Percentiles rank a stretch among this genome's conserved stretches.
phyloP scores from a whole-genome alignment of 2,888 invertebrate genomes.

The Biston betularia region DNA sequence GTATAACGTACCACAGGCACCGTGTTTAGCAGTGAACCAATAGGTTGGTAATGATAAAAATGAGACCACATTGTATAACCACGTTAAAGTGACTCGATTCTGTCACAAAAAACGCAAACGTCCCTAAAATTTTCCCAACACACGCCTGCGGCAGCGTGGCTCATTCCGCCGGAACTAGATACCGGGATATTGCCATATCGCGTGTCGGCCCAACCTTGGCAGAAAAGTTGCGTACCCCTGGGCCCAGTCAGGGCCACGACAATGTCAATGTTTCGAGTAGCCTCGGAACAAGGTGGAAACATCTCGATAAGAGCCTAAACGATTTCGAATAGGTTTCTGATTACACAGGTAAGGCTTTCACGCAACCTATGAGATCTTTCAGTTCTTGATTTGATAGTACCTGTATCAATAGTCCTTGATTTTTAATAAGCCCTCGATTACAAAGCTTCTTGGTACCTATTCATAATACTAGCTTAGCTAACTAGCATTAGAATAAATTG shows the following conservation, averaged over 20 bases:
- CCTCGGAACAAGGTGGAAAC: constrained; percentile 15
- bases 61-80: not conserved
- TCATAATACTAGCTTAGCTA: no score
- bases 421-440: constrained; percentile 16
- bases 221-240: constrained; percentile 51
- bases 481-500: no score
- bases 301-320: constrained; percentile 31
- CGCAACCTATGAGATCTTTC: constrained; percentile 7
- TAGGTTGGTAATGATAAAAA: not conserved
- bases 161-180: constrained; percentile 60
- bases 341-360: constrained; percentile 24
- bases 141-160: constrained; percentile 6
- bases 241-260: constrained; percentile 35
- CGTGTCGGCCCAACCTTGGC: constrained; percentile 68
- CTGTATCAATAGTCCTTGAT: constrained; percentile 10
- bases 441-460: not conserved
- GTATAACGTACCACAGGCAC: no score
- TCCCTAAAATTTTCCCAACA: constrained; percentile 22
- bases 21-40: not conserved
- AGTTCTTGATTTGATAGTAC: constrained; percentile 19
- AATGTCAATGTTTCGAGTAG: constrained; percentile 34
- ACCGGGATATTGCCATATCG: constrained; percentile 73
- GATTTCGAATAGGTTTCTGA: constrained; percentile 32
- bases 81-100: not conserved
- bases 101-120: not conserved